Percentiles rank a stretch among this genome's conserved stretches.
These are phyloP conservation scores for Sylvia borin DNA, from an alignment of 2,797 vertebrate species.

Conservation along the genomic window DNA sequence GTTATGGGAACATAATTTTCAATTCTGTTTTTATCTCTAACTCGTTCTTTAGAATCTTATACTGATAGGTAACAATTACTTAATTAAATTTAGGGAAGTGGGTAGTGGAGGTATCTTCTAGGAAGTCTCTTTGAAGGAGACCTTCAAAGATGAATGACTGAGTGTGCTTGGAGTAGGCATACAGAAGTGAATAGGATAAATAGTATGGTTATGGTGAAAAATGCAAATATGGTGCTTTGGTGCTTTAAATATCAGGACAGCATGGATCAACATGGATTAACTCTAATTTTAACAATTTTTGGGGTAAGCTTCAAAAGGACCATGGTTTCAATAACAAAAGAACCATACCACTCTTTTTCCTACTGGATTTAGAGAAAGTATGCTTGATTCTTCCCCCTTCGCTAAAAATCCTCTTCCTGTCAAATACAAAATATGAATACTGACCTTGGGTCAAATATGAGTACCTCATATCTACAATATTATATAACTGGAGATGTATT, in stretches of 20 bases:
- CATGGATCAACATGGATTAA: not conserved
- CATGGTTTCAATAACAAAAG: not conserved
- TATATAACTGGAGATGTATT: not conserved
- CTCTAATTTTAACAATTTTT: not conserved
- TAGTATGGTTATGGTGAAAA: not conserved
- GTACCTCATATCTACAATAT: not conserved
- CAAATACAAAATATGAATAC: slow-evolving; percentile 3
- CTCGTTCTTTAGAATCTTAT: not conserved
- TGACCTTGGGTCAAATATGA: slow-evolving; percentile 22
- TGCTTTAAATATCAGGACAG: not conserved
- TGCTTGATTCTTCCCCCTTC: not conserved
- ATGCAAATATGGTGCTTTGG: not conserved
- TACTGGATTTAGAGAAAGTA: not conserved
- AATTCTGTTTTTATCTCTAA: not conserved
- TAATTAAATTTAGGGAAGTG: not conserved
- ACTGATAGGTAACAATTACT: not conserved
- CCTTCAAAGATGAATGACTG: not conserved
- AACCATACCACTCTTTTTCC: not conserved
- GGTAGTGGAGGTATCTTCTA: not conserved
- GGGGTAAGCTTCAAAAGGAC: not conserved
- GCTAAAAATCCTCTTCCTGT: not conserved
- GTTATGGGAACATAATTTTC: not conserved
- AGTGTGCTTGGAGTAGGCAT: not conserved
- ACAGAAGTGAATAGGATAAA: not conserved
- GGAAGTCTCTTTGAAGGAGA: not conserved